Base-by-base conservation (phyloP, 2,888 invertebrate species). In the Eupsilia transversa region DNA sequence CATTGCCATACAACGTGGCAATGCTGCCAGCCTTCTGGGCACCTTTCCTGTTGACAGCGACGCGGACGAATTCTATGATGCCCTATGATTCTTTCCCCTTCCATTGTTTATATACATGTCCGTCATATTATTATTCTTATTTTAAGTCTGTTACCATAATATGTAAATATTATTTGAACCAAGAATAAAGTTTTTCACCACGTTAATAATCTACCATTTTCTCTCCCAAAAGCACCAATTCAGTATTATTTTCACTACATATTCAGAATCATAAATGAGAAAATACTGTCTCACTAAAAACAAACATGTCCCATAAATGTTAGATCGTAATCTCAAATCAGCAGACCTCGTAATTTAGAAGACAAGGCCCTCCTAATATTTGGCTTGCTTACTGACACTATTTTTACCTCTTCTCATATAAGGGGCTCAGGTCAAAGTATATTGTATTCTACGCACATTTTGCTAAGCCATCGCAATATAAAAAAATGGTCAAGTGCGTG, bases 381-480 rank as follows among this genome's bases (percentile, higher is more conserved):
- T 70, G 64, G 41, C 17, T 82, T 77, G 64, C 64, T 80, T 73
- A 59, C 43, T 56, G 43, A 61, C 66, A 72, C 84, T 4, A 75
- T 80, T 86, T 61, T 59, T 64, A 14, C 27, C 30, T 65, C 52
- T n/a, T 41, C n/a, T 63, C 66, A 74, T 72, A 69, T 27, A 72
- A 67, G n/a, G 27, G 27, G 43, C 35, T 64, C 64, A 71, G 74
- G 72, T 77, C 77, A 77, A 64, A 75, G 14, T 52, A 82, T 80
- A 79, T 82, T 77, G 74, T 86, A 87, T 87, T 85, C 87, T 46
- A 20, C 59, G 49, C 80, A 69, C 72, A 85, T 87, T 82, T 85
- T 77, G 84, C 84, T 83, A 82, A 83, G 71, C 79, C 80, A 69
- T 41, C 70, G 60, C 35, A 35, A 52, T 66, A 60, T 70, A 23